These are phyloP conservation scores for Pogonomyrmex californicus DNA, from an alignment of 1,140 invertebrate genomes.

Conservation along the genomic window DNA sequence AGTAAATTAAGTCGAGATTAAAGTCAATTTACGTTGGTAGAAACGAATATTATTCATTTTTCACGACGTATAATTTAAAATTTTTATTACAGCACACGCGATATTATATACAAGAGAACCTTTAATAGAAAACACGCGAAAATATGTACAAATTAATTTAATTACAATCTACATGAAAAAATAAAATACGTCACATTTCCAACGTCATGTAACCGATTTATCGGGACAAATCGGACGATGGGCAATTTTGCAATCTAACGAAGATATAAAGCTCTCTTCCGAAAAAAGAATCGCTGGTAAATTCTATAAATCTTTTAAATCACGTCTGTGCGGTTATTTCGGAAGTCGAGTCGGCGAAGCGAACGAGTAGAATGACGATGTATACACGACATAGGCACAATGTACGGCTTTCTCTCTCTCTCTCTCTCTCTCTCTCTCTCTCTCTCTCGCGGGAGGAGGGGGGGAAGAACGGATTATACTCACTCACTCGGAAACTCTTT, in stretches of 20 bases:
- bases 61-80: neutral
- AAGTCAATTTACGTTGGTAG: too few relatives aligned
- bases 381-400: neutral
- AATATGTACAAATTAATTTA: slow-evolving; percentile 9
- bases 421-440: neutral
- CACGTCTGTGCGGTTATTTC: slow-evolving; percentile 14
- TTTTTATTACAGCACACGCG: neutral
- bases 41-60: neutral
- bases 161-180: neutral
- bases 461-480: slow-evolving; percentile 21
- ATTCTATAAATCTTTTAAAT: slow-evolving; percentile 47
- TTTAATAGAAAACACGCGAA: neutral
- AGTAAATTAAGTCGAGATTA: too few relatives aligned
- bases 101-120: neutral
- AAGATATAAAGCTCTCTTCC: slow-evolving; percentile 7
- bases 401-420: too few relatives aligned
- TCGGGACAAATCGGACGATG: neutral
- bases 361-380: slow-evolving; percentile 1
- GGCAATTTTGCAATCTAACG: slow-evolving; percentile 5
- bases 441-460: neutral
- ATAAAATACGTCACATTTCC: neutral
- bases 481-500: slow-evolving; percentile 1
- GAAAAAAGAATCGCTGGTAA: slow-evolving; percentile 10
- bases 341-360: slow-evolving; percentile 7
- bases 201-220: neutral